Evolutionary conservation across 2,888 invertebrate species (phyloP), one percentile per base, ranked within the genome.

Genomic region (Sinohyriopsis cumingii): DNA sequence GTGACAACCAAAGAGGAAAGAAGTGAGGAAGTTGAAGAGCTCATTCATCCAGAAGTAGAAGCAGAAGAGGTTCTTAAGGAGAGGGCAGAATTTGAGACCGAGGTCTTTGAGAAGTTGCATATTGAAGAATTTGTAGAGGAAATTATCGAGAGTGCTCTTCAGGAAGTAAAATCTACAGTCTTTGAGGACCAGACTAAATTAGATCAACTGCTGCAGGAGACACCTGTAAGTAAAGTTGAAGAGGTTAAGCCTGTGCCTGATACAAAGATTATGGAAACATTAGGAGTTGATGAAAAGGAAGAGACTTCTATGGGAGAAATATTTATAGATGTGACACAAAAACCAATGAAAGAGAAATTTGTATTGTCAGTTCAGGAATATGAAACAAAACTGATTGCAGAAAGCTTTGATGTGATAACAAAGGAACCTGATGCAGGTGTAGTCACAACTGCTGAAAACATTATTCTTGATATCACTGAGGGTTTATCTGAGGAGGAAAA

Each of bases 401-500:
- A 45, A n/a, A 53, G 60, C 19, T 53, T 25, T 7, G 59, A 33
- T 54, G 66, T 45, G n/a, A 65, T 55, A 54, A 20, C 20, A 60
- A 59, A 65, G 64, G 55, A 71, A 63, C 25, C 45, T 20, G 64
- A 55, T 61, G 55, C 45, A 20, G 62, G 45, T 56, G 67, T 62
- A 62, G 33, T 60, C 18, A 19, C 9, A 4, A 15, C 59, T 55
- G 57, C 28, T 56, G 60, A 59, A 19, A 59, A 59, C 20, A 57
- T 45, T 45, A 15, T 63, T 65, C 63, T 61, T 28, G 59, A 54
- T 63, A 33, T 25, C 2, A 18, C 67, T 53, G 59, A 73, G 64
- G 68, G 61, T 18, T 18, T 62, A 25, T 24, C 60, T 53, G 69
- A 72, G 57, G 62, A 54, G n/a, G 71, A 69, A 22, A 57, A 69